Percentiles rank a stretch among this genome's conserved stretches.
Conservation (phyloP, 1,140 invertebrate species). For the Nymphalis io region DNA sequence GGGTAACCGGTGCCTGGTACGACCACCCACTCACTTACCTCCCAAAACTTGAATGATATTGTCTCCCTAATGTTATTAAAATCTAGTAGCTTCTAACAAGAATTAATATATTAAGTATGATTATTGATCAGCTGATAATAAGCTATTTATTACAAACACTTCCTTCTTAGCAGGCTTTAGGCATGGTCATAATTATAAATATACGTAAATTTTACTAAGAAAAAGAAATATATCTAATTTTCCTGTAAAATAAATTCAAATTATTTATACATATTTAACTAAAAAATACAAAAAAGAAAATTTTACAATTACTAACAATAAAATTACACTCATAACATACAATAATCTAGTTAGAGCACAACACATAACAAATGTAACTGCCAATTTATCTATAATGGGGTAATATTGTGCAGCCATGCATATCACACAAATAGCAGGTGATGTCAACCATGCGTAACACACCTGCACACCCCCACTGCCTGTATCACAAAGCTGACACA, state of each 20-base stretch:
- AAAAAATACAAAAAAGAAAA: neutral
- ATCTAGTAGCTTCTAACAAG: neutral
- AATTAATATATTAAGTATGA: neutral
- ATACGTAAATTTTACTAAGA: too few species aligned
- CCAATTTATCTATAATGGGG: conserved; percentile 42
- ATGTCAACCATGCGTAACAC: conserved; percentile 62
- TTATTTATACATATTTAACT: neutral
- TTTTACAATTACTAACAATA: neutral
- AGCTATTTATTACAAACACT: neutral
- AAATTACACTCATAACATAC: neutral
- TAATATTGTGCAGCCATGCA: conserved; percentile 67
- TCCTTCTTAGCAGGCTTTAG: too few species aligned
- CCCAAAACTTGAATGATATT: neutral
- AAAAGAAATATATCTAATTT: too few species aligned
- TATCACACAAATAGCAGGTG: conserved; percentile 68
- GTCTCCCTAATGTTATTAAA: conserved; percentile 4
- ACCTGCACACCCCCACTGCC: conserved; percentile 67
- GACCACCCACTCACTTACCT: conserved; percentile 30
- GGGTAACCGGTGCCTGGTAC: conserved; percentile 63
- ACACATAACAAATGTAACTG: conserved; percentile 18
- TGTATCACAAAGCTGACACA: conserved; percentile 48
- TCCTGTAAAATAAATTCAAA: too few species aligned
- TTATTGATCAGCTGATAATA: conserved; percentile 5
- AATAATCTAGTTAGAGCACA: conserved; percentile 22
- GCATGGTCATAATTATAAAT: too few species aligned